A percentile compares a stretch with the other conserved stretches of the same genome.
Conservation (phyloP, 2,888 invertebrate species). For the Sarcophaga carnaria region DNA sequence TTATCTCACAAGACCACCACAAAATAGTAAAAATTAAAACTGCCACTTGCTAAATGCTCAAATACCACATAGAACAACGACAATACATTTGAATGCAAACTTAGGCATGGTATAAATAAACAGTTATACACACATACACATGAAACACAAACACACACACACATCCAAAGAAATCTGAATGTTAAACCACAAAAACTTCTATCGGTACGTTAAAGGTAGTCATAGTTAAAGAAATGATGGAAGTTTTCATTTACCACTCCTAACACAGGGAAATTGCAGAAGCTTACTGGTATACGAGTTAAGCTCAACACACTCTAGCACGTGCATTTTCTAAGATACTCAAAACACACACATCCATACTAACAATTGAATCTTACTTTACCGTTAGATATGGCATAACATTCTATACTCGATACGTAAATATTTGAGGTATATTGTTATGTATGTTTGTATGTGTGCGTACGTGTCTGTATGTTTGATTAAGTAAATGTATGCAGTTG, state of each 20-base stretch:
- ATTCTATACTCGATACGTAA: not conserved
- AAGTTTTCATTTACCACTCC: slow-evolving; percentile 21
- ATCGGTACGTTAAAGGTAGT: not conserved
- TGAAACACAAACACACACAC: not conserved
- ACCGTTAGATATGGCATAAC: not conserved
- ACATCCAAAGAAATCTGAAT: slow-evolving; percentile 3
- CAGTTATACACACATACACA: not conserved
- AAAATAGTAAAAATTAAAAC: slow-evolving; percentile 61
- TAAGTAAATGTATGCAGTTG: slow-evolving; percentile 42
- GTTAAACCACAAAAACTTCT: slow-evolving; percentile 58
- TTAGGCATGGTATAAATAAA: too few species aligned
- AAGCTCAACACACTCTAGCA: too few species aligned
- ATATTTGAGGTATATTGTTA: not conserved
- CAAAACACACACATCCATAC: not conserved
- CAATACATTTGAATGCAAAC: not conserved
- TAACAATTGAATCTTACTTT: too few species aligned
- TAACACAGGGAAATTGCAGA: slow-evolving; percentile 20
- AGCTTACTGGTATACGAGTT: too few species aligned
- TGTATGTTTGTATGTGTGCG: not conserved
- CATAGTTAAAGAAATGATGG: slow-evolving; percentile 34
- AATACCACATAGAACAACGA: slow-evolving; percentile 44
- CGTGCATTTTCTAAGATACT: not conserved
- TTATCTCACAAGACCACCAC: slow-evolving; percentile 63
- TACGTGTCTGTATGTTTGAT: not conserved
- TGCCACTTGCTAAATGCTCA: slow-evolving; percentile 65